Percentiles rank a stretch among this genome's conserved stretches.
phyloP scores from a whole-genome alignment of 2,888 invertebrate species.

The Volucella bombylans region DNA sequence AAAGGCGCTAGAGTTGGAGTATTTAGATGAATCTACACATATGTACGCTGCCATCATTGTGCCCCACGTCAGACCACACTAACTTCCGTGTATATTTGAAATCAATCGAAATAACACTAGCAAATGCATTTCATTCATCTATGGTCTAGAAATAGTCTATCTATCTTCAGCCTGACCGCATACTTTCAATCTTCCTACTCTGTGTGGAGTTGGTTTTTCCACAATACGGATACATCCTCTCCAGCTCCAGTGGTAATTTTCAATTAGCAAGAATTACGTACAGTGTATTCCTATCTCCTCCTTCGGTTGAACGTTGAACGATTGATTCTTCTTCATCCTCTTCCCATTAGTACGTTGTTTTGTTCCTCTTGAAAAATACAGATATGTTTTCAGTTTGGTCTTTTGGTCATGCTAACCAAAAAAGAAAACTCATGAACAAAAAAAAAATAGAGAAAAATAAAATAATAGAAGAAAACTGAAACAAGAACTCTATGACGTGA shows the following conservation, averaged over 20 bases:
- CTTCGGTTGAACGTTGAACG: constrained; percentile 1
- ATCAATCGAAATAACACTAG: constrained; percentile 38
- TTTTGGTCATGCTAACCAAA: constrained; percentile 15
- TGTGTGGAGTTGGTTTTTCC: constrained; percentile 6
- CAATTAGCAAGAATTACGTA: constrained; percentile 67
- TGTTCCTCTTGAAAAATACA: constrained; percentile 18
- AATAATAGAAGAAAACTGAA: constrained; percentile 13
- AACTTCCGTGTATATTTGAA: constrained; percentile 49
- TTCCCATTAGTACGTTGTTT: constrained; percentile 49
- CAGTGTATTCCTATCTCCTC: constrained; percentile 33
- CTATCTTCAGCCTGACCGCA: constrained; percentile 51
- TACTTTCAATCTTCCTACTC: constrained; percentile 51
- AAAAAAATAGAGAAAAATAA: constrained; percentile 13
- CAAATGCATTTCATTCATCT: constrained; percentile 58
- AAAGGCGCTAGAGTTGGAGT: not conserved
- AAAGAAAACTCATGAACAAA: not conserved
- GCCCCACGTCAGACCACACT: not conserved
- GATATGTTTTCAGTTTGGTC: not conserved
- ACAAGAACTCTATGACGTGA: constrained; percentile 46
- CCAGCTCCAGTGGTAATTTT: constrained; percentile 63
- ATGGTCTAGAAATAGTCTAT: constrained; percentile 12
- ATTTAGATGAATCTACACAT: not conserved
- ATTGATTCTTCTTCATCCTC: constrained; percentile 20
- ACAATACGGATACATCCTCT: constrained; percentile 37
- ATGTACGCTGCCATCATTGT: not conserved